Base-by-base conservation (phyloP, 2,888 invertebrate genomes). In the Geotrupes spiniger region DNA sequence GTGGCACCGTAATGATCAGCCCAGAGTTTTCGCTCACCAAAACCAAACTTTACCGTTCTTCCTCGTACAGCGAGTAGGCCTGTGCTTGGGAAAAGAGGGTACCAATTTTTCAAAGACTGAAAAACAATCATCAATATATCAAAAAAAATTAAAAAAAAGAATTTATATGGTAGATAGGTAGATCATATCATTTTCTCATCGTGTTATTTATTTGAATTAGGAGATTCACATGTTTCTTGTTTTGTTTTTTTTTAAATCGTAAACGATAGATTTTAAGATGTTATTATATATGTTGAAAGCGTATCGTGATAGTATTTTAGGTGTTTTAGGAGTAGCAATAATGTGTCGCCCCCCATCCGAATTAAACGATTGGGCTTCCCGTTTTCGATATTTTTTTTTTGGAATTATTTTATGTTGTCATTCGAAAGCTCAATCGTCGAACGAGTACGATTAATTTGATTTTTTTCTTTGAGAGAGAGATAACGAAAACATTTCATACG, bases 21-120 rank as follows among this genome's bases (percentile, higher is more conserved):
- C 86, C 87, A 64, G 88, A 87, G 70, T 94, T 91, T 78, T 85
- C 85, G 68, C 78, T 94, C 76, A 89, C 87, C 73, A 94, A 94
- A 80, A 91, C 90, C 75, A 93, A 93, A 76, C 78, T 94, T 63
- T 93, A 92, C 79, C 80, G 90, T 68, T 86, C 21, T 4, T 21
- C 21, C 6, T 21, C 87, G 65, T 82, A 82, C 68, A 60, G 60
- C 49, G 68, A 68, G 44, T 66, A 63, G 57, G 14, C 17, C 21
- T 5, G 1, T 10, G 6, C 3, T 5, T 10, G 11, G 28, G 21
- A 29, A 42, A 33, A 17, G 10, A 21, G n/a, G 12, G 28, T 16
- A 16, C 28, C 27, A 26, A 27, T 40, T 27, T 40, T 39, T 40
- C 27, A 14, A 43, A 43, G 43, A 43, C 43, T 43, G 43, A 43